Conservation (phyloP, 2,888 invertebrate species). For the Eupithecia subumbrata region DNA sequence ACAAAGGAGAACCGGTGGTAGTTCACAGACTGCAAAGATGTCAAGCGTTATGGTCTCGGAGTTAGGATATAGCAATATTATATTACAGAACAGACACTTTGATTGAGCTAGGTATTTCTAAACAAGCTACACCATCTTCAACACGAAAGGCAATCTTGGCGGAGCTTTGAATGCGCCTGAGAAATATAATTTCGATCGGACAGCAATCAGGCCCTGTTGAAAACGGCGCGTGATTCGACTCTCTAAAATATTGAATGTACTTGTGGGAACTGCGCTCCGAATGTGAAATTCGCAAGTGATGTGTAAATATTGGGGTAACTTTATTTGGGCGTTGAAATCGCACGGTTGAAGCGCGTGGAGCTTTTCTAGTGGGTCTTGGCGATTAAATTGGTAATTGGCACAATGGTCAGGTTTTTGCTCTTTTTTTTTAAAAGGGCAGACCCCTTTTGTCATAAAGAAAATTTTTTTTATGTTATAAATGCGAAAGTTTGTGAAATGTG, state of each 20-base stretch:
- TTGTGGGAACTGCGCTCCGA: slow-evolving; percentile 53
- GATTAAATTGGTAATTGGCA: slow-evolving; percentile 9
- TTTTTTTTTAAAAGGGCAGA: too few relatives aligned
- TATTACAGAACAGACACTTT: slow-evolving; percentile 11
- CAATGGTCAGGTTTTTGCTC: background rate
- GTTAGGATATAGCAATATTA: background rate
- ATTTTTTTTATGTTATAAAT: too few relatives aligned
- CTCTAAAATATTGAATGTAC: slow-evolving; percentile 77
- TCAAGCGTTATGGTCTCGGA: background rate
- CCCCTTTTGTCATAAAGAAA: too few relatives aligned
- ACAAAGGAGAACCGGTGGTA: background rate
- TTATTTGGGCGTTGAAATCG: slow-evolving; percentile 29
- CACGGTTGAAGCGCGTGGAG: slow-evolving; percentile 15
- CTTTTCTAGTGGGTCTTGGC: background rate
- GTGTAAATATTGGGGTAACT: slow-evolving; percentile 49
- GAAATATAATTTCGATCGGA: slow-evolving; percentile 84
- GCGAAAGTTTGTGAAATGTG: too few relatives aligned
- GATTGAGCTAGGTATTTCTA: slow-evolving; percentile 19
- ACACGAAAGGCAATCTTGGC: slow-evolving; percentile 74
- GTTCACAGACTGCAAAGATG: background rate
- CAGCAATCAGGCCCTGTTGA: slow-evolving; percentile 83
- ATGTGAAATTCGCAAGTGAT: slow-evolving; percentile 54
- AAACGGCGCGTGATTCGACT: slow-evolving; percentile 82
- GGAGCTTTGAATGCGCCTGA: slow-evolving; percentile 79
- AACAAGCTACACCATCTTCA: slow-evolving; percentile 28